Evolutionary conservation across 1,140 invertebrate genomes (phyloP), one percentile per base, ranked within the genome.

Genomic region (Scaptomyza graminum): DNA sequence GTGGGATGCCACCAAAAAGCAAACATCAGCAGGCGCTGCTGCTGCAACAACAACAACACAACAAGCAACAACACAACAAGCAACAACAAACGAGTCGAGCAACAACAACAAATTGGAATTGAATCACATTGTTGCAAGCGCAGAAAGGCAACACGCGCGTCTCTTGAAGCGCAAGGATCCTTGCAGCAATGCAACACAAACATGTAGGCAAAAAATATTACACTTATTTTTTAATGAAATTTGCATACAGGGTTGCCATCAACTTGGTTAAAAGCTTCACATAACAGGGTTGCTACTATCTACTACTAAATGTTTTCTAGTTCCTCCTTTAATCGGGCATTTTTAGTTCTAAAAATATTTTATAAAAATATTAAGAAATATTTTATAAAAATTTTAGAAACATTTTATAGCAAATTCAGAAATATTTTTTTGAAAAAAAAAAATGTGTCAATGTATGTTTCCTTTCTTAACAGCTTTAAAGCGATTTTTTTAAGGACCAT

Each of bases 1-100:
- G 12, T 88, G 83, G 83, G 79, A 69, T 59, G 60, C 79, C 13
- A 60, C 37, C 5, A 55, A 65, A 39, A 41, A 47, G 8, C 12
- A 46, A 41, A 47, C 57, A 37, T 15, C 51, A 37, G 31, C 46
- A 44, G 39, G 31, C 9, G 13, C 54, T 34, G 11, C 46, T 18
- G 11, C 46, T 18, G 11, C 69, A 12, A 16, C 63, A 59, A 28
- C 60, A 22, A n/a, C 78, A 31, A n/a, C 59, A 41, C 47, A 63
- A 63, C 6, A 31, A 31, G 28, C 50, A 44, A 25, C 79, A 47
- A 37, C 43, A 50, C n/a, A 65, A 13, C 49, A 22, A 41, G 47
- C 52, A 6, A 52, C 49, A 34, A 34, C 64, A 60, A 28, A 28
- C 31, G 64, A 57, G 15, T 34, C 54, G 34, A 65, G 41, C 62